Evolutionary conservation across 2,888 invertebrate genomes (phyloP).

Genomic region (Xestobium rufovillosum): DNA sequence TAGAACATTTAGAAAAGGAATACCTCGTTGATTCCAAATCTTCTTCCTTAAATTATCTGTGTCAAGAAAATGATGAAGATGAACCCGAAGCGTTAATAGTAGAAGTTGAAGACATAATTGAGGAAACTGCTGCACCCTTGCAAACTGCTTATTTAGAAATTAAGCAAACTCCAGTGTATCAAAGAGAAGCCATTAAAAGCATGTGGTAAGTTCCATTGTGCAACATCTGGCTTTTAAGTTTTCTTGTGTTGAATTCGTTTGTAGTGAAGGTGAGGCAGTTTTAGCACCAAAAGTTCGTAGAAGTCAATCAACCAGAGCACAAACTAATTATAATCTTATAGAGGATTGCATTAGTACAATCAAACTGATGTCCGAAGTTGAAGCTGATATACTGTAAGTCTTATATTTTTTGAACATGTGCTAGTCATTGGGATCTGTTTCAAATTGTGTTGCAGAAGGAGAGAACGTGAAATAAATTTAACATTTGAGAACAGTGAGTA

Average conservation of each 20-base stretch:
- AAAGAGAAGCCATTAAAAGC: slow-evolving; percentile 54
- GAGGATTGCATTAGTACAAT: slow-evolving; percentile 44
- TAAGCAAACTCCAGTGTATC: slow-evolving; percentile 67
- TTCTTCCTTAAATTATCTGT: slow-evolving; percentile 26
- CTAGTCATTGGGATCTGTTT: slow-evolving; percentile 1
- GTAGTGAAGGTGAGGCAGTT: slow-evolving; percentile 39
- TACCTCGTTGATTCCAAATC: slow-evolving; percentile 35
- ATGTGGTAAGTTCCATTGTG: slow-evolving; percentile 48
- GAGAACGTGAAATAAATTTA: no score
- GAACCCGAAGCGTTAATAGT: slow-evolving; percentile 71
- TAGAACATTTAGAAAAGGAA: slow-evolving; percentile 56
- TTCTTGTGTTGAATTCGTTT: slow-evolving; percentile 18
- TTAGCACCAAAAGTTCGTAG: slow-evolving; percentile 37
- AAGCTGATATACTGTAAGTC: slow-evolving; percentile 37
- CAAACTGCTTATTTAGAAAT: slow-evolving; percentile 60
- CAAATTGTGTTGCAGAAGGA: slow-evolving; percentile 9
- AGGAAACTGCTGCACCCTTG: slow-evolving; percentile 69
- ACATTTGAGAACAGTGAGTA: no score
- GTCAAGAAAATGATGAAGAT: slow-evolving; percentile 21
- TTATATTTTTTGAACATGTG: no score
- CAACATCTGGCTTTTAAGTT: no score
- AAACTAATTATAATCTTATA: slow-evolving; percentile 45
- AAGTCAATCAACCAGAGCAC: slow-evolving; percentile 38
- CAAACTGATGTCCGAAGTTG: slow-evolving; percentile 41
- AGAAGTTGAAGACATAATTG: slow-evolving; percentile 72